Percentiles rank a stretch among this genome's conserved stretches.
Conservation (phyloP, 2,888 invertebrate species). For the Baronia brevicornis region DNA sequence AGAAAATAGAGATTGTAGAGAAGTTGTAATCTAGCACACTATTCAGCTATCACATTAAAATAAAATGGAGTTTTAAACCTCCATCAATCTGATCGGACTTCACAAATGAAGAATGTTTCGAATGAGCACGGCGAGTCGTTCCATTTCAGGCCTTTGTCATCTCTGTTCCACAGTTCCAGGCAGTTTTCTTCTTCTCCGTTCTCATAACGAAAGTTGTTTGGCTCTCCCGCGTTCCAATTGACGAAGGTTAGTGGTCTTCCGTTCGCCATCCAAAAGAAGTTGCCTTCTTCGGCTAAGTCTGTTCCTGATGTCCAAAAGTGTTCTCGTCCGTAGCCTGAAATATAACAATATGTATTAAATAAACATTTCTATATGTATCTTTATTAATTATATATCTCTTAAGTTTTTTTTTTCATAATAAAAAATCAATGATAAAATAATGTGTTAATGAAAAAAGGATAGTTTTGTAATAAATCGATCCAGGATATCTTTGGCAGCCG, state of each 20-base stretch:
- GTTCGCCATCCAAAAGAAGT: constrained; percentile 95
- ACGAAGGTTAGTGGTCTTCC: constrained; percentile 92
- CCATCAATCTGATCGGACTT: constrained; percentile 79
- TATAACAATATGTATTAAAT: constrained; percentile 2
- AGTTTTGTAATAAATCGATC: too few species aligned
- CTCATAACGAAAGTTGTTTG: constrained; percentile 94
- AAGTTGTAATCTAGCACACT: constrained; percentile 41
- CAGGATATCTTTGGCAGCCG: too few species aligned
- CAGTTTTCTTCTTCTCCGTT: constrained; percentile 96
- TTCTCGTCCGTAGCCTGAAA: constrained; percentile 88
- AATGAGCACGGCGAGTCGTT: constrained; percentile 96
- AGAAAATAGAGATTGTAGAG: constrained; percentile 18
- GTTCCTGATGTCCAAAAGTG: constrained; percentile 96
- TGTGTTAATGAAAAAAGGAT: too few species aligned
- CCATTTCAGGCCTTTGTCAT: constrained; percentile 94
- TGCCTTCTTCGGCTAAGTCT: constrained; percentile 92
- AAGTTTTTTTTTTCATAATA: too few species aligned
- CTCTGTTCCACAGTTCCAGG: constrained; percentile 92
- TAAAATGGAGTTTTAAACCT: constrained; percentile 18
- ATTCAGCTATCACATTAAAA: constrained; percentile 36
- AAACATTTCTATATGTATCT: too few species aligned
- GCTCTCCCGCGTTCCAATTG: constrained; percentile 95
- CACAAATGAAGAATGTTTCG: constrained; percentile 94
- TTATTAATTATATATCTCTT: too few species aligned
- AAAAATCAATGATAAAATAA: too few species aligned